Evolutionary conservation across 2,113 vertebrate species (phyloP).

Genomic region (Morone saxatilis): DNA sequence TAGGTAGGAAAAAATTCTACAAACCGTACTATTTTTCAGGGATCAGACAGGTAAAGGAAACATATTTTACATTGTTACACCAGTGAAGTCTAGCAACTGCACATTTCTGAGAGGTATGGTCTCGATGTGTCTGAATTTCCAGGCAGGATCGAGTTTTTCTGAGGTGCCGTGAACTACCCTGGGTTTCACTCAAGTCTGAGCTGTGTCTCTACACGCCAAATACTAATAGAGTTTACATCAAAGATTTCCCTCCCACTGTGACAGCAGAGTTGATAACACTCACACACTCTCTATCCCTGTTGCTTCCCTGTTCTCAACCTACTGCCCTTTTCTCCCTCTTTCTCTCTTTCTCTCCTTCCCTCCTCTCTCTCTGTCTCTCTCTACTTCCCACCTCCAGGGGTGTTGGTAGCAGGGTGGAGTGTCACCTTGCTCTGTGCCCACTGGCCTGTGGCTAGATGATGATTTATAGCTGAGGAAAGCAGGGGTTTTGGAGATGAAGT

Average conservation of each 20-base stretch:
- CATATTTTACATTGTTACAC: slow-evolving; percentile 13
- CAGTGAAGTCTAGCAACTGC: slow-evolving; percentile 19
- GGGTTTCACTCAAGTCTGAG: slow-evolving; percentile 38
- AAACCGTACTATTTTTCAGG: neutral
- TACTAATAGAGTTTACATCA: slow-evolving; percentile 72
- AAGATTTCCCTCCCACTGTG: slow-evolving; percentile 69
- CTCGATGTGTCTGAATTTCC: slow-evolving; percentile 11
- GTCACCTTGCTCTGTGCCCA: slow-evolving; percentile 74
- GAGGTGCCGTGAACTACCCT: slow-evolving; percentile 32
- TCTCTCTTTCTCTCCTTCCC: slow-evolving; percentile 1
- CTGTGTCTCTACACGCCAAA: slow-evolving; percentile 58
- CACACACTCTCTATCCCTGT: slow-evolving; percentile 4
- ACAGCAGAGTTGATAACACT: slow-evolving; percentile 46
- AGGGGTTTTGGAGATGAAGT: slow-evolving; percentile 57
- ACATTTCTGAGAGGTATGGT: neutral
- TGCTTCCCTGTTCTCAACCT: slow-evolving; percentile 45
- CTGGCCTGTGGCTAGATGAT: slow-evolving; percentile 71
- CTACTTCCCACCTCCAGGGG: slow-evolving; percentile 44
- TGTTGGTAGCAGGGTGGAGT: slow-evolving; percentile 54
- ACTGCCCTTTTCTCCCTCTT: slow-evolving; percentile 31
- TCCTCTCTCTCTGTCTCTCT: neutral
- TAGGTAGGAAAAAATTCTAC: neutral
- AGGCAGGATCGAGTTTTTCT: slow-evolving; percentile 19
- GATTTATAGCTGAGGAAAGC: slow-evolving; percentile 72
- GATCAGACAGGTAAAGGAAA: neutral